Percentiles rank a stretch among this genome's conserved stretches.
phyloP scores from a whole-genome alignment of 2,797 vertebrate genomes.

The Sternotherus odoratus region DNA sequence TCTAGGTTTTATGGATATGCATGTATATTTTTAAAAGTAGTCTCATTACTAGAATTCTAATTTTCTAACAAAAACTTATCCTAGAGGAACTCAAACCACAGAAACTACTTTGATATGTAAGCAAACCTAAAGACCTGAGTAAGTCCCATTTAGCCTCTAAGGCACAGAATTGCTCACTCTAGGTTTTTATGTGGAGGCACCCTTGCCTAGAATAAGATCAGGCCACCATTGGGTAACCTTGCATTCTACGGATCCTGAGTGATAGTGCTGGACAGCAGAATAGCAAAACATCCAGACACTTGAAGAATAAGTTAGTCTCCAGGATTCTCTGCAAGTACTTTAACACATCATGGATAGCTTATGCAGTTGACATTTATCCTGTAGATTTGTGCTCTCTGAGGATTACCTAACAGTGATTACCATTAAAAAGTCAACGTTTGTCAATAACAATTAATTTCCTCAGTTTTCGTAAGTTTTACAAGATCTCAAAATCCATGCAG shows the following conservation, averaged over 20 bases:
- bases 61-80: neutral
- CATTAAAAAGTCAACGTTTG: neutral
- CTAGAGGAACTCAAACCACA: constrained; percentile 10
- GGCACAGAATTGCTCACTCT: constrained; percentile 63
- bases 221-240: constrained; percentile 18
- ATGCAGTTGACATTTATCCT: neutral
- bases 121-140: constrained; percentile 58
- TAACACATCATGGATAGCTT: neutral
- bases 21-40: neutral
- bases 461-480: neutral
- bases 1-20: neutral
- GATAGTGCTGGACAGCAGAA: constrained; percentile 19
- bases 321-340: neutral
- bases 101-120: constrained; percentile 45
- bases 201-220: constrained; percentile 30
- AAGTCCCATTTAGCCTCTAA: constrained; percentile 60
- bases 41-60: neutral
- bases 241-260: constrained; percentile 58
- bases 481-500: neutral
- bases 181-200: constrained; percentile 33
- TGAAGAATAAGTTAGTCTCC: neutral
- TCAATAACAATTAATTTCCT: neutral
- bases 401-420: neutral
- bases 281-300: neutral
- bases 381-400: neutral